Evolutionary conservation across 1,140 invertebrate species (phyloP).

Genomic region (Philaenus spumarius): DNA sequence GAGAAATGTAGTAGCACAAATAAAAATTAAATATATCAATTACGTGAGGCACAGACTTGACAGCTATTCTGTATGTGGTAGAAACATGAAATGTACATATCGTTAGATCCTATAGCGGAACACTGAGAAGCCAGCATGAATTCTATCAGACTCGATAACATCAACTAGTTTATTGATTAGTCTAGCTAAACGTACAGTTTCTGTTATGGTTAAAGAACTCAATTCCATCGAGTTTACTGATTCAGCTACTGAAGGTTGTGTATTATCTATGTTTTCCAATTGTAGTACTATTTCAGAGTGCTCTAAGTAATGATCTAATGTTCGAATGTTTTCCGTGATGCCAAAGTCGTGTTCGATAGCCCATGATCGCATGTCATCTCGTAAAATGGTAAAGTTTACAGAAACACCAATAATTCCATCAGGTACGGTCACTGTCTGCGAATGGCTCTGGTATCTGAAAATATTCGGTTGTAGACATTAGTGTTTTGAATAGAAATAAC

Average conservation of each 20-base stretch:
- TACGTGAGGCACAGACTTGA: no score
- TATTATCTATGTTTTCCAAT: conserved; percentile 57
- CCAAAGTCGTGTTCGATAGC: conserved; percentile 67
- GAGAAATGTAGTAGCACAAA: no score
- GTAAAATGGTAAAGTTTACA: conserved; percentile 74
- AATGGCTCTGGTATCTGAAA: conserved; percentile 57
- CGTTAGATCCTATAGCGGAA: no score
- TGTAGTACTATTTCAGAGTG: conserved; percentile 53
- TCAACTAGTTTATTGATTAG: no score
- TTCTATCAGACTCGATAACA: no score
- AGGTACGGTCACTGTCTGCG: conserved; percentile 55
- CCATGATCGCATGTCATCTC: conserved; percentile 70
- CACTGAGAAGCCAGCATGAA: no score
- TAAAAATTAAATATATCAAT: no score
- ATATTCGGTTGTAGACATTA: conserved; percentile 21
- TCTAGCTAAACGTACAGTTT: neutral
- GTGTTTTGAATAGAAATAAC: neutral
- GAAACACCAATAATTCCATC: conserved; percentile 44
- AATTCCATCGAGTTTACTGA: neutral
- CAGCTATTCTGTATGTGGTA: no score
- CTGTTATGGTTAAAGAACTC: neutral
- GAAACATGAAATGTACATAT: no score
- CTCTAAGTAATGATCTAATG: conserved; percentile 48
- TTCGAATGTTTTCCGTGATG: conserved; percentile 45
- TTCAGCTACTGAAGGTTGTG: conserved; percentile 51